Conservation (phyloP, 2,113 vertebrate species). For the Lipophrys pholis region DNA sequence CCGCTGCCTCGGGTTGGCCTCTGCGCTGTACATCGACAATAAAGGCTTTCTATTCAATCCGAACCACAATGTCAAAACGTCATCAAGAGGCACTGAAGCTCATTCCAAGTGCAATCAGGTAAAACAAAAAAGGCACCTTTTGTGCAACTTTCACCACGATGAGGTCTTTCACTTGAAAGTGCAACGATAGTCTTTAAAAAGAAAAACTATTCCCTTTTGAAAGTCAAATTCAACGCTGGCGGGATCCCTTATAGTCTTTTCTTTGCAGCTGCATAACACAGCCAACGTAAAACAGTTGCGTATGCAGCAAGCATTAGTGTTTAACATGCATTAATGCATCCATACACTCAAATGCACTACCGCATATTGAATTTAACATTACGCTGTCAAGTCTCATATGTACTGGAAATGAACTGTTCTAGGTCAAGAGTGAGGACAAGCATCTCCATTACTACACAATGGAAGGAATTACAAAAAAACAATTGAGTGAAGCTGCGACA, state of each 20-base stretch:
- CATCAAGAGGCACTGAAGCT: neutral
- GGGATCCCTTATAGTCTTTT: no score
- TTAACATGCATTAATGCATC: neutral
- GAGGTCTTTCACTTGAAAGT: no score
- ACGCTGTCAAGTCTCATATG: neutral
- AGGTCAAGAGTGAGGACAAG: slow-evolving; percentile 4
- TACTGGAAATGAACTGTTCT: slow-evolving; percentile 1
- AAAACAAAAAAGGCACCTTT: no score
- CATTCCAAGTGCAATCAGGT: no score
- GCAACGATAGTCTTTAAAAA: no score
- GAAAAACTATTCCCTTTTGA: no score
- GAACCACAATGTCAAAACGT: neutral
- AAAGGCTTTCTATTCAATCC: no score
- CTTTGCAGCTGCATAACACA: no score
- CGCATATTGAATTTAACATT: neutral
- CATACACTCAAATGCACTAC: neutral
- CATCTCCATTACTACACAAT: slow-evolving; percentile 8
- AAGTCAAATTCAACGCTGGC: no score
- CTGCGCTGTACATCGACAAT: neutral
- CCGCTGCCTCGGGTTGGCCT: neutral
- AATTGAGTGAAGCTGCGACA: neutral
- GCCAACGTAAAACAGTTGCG: no score
- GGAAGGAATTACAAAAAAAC: neutral
- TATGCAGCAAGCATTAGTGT: neutral
- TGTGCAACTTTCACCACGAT: no score